Conservation (phyloP, 1,140 invertebrate genomes). For the Prorops nasuta region DNA sequence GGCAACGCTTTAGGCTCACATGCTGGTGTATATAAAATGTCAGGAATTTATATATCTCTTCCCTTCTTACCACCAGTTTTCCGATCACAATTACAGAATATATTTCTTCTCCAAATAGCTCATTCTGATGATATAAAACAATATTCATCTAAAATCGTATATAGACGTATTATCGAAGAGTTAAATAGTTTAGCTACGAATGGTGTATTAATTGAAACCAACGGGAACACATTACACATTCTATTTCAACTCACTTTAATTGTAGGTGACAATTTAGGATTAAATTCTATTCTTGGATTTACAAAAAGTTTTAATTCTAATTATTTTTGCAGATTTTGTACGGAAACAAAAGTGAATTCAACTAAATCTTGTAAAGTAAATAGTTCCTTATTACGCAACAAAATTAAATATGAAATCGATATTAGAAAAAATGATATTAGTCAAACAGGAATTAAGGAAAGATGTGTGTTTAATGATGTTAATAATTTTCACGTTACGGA, state of each 20-base stretch:
- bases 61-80: slow-evolving; percentile 20
- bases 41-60: slow-evolving; percentile 16
- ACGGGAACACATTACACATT: slow-evolving; percentile 5
- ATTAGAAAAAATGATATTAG: slow-evolving; percentile 10
- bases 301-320: slow-evolving; percentile 14
- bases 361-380: not conserved
- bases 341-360: slow-evolving; percentile 7
- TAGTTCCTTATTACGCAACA: slow-evolving; percentile 4
- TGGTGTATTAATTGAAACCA: slow-evolving; percentile 16
- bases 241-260: slow-evolving; percentile 20
- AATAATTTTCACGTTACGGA: slow-evolving; percentile 10
- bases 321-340: slow-evolving; percentile 23
- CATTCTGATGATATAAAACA: slow-evolving; percentile 17
- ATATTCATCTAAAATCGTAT: slow-evolving; percentile 15
- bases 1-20: slow-evolving; percentile 20
- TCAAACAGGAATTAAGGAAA: slow-evolving; percentile 17
- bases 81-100: slow-evolving; percentile 16
- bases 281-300: slow-evolving; percentile 22
- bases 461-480: slow-evolving; percentile 19
- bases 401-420: slow-evolving; percentile 14
- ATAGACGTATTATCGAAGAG: slow-evolving; percentile 17
- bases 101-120: slow-evolving; percentile 21
- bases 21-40: slow-evolving; percentile 20
- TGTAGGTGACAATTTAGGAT: slow-evolving; percentile 24
- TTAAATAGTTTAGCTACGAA: slow-evolving; percentile 18